Conservation (phyloP, 2,113 vertebrate species). For the Macrotis lagotis region DNA sequence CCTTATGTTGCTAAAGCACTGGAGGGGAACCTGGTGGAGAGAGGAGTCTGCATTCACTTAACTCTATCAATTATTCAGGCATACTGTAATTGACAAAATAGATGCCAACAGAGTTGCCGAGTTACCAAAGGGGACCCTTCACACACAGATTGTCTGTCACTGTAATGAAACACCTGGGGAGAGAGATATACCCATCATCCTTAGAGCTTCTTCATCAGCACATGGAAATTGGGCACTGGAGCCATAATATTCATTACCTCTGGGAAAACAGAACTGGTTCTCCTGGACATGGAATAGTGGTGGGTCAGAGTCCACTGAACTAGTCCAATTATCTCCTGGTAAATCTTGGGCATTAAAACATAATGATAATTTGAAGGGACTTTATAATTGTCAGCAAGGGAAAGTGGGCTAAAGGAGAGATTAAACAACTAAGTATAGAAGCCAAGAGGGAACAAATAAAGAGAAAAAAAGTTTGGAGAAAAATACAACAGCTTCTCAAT, state of each 20-base stretch:
- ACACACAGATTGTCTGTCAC: neutral
- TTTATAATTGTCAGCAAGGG: constrained; percentile 23
- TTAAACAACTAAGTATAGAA: neutral
- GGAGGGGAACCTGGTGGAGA: constrained; percentile 56
- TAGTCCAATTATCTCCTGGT: neutral
- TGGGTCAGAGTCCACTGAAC: neutral
- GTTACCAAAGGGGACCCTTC: neutral
- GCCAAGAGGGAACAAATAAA: constrained; percentile 36
- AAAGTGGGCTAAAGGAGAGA: rapidly evolving
- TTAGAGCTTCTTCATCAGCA: constrained; percentile 28
- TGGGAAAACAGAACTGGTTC: constrained; percentile 42
- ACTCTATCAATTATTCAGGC: constrained; percentile 52
- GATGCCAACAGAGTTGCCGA: constrained; percentile 21
- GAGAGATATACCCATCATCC: neutral
- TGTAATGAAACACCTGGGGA: constrained; percentile 45
- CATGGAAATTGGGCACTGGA: neutral
- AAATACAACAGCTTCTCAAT: neutral
- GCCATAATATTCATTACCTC: neutral
- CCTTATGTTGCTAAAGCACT: constrained; percentile 46
- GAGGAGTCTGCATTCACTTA: constrained; percentile 37
- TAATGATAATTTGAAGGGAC: neutral
- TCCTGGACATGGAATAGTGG: constrained; percentile 3
- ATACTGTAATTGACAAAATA: constrained; percentile 38
- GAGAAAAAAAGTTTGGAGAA: neutral
- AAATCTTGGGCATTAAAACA: constrained; percentile 20